These are phyloP conservation scores for Marronus borbonicus DNA, from an alignment of 2,888 invertebrate genomes.

Conservation along the genomic window DNA sequence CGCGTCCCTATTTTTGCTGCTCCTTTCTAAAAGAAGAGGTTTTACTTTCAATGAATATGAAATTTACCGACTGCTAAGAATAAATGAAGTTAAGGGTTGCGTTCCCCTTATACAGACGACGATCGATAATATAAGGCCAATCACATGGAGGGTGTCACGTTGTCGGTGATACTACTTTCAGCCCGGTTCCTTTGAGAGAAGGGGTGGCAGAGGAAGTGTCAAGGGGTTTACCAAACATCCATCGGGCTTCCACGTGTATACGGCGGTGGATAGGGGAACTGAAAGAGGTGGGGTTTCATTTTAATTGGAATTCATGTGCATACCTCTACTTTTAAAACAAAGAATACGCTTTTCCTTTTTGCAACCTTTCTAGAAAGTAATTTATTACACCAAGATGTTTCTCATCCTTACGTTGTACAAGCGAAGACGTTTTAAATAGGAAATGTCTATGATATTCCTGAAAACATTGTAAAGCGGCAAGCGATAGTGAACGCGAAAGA, in stretches of 20 bases:
- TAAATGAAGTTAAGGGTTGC: constrained; percentile 56
- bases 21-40: constrained; percentile 29
- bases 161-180: constrained; percentile 25
- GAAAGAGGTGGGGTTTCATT: constrained; percentile 1
- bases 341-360: neutral
- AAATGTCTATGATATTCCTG: no score
- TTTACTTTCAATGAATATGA: constrained; percentile 54
- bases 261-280: neutral
- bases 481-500: no score
- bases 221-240: constrained; percentile 15
- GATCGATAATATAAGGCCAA: constrained; percentile 57
- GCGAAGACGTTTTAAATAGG: no score
- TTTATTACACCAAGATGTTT: no score
- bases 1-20: neutral
- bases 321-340: constrained; percentile 4
- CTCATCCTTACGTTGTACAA: no score
- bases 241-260: neutral
- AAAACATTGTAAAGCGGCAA: no score
- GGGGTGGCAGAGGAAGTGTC: constrained; percentile 10
- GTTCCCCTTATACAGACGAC: constrained; percentile 7
- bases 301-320: constrained; percentile 16
- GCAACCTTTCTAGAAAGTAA: neutral
- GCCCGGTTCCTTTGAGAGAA: neutral
- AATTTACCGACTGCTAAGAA: constrained; percentile 53
- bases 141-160: constrained; percentile 55